Percentiles rank a stretch among this genome's conserved stretches.
Evolutionary conservation across 2,888 invertebrate species (phyloP).

Genomic region (Allophyes oxyacanthae): DNA sequence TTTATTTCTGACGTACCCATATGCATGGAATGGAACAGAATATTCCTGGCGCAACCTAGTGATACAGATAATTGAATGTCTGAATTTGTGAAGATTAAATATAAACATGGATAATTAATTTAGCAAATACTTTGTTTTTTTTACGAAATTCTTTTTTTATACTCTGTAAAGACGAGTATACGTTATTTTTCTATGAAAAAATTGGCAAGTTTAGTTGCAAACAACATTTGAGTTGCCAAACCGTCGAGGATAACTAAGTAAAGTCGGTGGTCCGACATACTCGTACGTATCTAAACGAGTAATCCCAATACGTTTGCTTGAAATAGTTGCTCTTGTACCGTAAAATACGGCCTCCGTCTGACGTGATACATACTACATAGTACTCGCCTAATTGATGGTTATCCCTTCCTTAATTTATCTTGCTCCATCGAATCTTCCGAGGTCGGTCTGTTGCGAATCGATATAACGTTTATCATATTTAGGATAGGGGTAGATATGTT

Average conservation of each 20-base stretch:
- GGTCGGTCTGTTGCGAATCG: constrained; percentile 30
- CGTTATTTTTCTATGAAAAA: no score
- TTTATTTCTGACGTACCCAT: no score
- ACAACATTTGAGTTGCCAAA: constrained; percentile 42
- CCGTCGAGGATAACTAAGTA: constrained; percentile 41
- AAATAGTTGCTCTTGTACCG: constrained; percentile 38
- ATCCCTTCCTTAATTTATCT: constrained; percentile 52
- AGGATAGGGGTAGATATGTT: background rate
- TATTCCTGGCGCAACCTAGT: no score
- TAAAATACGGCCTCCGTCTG: constrained; percentile 39
- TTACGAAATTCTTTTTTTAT: no score
- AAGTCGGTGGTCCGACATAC: constrained; percentile 31
- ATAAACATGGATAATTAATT: no score
- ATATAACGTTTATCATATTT: constrained; percentile 37
- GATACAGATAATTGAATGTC: no score
- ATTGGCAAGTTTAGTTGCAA: no score
- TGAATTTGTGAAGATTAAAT: no score
- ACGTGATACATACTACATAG: constrained; percentile 20
- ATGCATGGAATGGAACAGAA: no score
- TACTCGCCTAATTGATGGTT: constrained; percentile 47
- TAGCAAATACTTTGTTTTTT: no score
- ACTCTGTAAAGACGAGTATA: no score
- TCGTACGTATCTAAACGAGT: constrained; percentile 21
- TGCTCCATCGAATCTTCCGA: constrained; percentile 32
- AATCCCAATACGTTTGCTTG: constrained; percentile 46